These are phyloP conservation scores for Vanacampus margaritifer DNA, from an alignment of 2,113 vertebrate genomes.

Conservation along the genomic window DNA sequence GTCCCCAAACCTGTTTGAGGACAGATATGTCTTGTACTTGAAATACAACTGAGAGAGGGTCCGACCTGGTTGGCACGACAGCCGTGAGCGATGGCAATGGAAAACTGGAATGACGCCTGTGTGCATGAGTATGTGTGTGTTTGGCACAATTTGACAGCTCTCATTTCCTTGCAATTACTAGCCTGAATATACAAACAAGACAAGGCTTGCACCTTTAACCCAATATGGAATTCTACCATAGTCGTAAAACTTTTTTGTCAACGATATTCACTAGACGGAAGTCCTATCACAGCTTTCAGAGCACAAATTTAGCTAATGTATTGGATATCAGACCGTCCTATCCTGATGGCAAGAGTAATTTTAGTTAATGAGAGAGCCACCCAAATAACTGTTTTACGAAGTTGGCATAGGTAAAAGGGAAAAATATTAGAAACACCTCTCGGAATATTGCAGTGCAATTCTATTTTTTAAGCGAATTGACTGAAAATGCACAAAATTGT, in stretches of 20 bases:
- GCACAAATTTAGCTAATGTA: too few species aligned
- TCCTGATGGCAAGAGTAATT: too few species aligned
- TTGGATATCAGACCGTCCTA: too few species aligned
- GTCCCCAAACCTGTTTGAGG: slow-evolving; percentile 54
- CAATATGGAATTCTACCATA: neutral
- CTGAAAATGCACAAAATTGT: too few species aligned
- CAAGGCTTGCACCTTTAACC: slow-evolving; percentile 5
- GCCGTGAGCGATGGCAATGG: slow-evolving; percentile 37
- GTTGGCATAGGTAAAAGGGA: too few species aligned
- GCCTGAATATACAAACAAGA: slow-evolving; percentile 37
- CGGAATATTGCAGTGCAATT: too few species aligned
- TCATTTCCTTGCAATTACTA: slow-evolving; percentile 47
- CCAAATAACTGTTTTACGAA: too few species aligned
- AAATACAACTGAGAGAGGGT: slow-evolving; percentile 46
- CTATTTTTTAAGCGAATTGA: too few species aligned
- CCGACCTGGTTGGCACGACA: slow-evolving; percentile 36
- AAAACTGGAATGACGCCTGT: slow-evolving; percentile 37
- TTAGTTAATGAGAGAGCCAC: too few species aligned
- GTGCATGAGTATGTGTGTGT: slow-evolving; percentile 15
- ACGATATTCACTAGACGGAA: too few species aligned
- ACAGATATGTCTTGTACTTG: slow-evolving; percentile 56
- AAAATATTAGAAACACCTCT: too few species aligned
- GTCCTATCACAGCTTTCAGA: too few species aligned
- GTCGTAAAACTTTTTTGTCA: neutral
- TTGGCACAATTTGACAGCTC: slow-evolving; percentile 39